A percentile compares a stretch with the other conserved stretches of the same genome.
Conservation (phyloP, 2,888 invertebrate species). For the Adineta ricciae region DNA sequence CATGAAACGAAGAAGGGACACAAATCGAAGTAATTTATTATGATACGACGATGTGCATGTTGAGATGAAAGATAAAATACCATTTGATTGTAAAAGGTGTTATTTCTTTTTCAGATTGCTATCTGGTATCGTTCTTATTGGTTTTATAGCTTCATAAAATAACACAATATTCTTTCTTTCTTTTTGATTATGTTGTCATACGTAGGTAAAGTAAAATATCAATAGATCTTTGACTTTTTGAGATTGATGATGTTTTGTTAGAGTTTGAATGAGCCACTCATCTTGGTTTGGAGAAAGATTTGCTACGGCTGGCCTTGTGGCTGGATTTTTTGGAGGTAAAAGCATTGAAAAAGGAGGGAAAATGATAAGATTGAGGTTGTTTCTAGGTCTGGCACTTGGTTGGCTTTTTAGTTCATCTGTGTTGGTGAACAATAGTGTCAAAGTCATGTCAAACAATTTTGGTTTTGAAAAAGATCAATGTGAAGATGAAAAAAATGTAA, state of each 20-base stretch:
- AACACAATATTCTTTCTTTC: not conserved
- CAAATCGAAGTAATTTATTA: not conserved
- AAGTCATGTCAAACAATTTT: not conserved
- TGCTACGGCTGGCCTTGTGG: not conserved
- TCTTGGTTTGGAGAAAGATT: not conserved
- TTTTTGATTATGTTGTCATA: not conserved
- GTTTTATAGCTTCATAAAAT: not conserved
- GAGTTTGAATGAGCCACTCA: not conserved
- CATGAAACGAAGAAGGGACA: not conserved
- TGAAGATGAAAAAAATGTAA: constrained; percentile 2
- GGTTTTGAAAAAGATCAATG: constrained; percentile 1
- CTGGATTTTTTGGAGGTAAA: constrained; percentile 18
- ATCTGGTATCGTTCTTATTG: not conserved
- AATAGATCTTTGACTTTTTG: not conserved
- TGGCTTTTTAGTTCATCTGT: constrained; percentile 16
- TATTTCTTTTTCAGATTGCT: not conserved
- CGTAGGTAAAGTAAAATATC: not conserved
- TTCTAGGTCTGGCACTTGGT: not conserved
- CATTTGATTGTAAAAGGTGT: not conserved
- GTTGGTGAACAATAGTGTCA: not conserved
- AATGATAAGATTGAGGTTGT: not conserved
- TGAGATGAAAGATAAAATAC: not conserved
- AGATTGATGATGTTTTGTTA: not conserved
- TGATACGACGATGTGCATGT: not conserved
- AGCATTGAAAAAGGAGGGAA: not conserved